phyloP scores from a whole-genome alignment of 1,140 invertebrate species.

The Eubasilissa regina region DNA sequence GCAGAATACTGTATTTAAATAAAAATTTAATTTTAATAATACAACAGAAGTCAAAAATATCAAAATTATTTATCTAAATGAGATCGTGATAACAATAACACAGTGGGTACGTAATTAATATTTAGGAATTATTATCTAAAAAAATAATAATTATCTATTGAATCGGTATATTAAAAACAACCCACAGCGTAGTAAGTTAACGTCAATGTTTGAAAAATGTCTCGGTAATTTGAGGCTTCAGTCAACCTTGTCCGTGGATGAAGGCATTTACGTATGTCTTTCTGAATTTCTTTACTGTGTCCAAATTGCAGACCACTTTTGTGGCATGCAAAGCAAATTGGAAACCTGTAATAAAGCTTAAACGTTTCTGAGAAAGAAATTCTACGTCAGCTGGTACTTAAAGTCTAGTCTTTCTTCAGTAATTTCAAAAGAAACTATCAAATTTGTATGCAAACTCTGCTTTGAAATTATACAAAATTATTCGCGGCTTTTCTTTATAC shows the following conservation, averaged over 20 bases:
- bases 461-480: conserved; percentile 11
- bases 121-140: too few relatives aligned
- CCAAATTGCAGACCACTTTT: conserved; percentile 43
- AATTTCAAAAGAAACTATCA: conserved; percentile 33
- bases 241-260: conserved; percentile 6
- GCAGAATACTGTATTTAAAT: too few relatives aligned
- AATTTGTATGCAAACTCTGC: conserved; percentile 36
- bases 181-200: neutral
- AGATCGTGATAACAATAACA: too few relatives aligned
- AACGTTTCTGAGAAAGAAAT: conserved; percentile 22
- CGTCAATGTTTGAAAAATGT: conserved; percentile 4
- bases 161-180: too few relatives aligned
- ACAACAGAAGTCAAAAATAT: too few relatives aligned
- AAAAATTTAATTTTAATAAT: too few relatives aligned
- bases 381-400: conserved; percentile 33
- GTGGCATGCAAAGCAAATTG: conserved; percentile 35
- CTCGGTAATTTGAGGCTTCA: conserved; percentile 11
- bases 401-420: conserved; percentile 27
- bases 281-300: conserved; percentile 7
- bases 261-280: conserved; percentile 18
- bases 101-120: too few relatives aligned
- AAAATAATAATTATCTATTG: too few relatives aligned
- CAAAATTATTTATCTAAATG: too few relatives aligned
- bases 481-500: conserved; percentile 20
- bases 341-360: conserved; percentile 36